Base-by-base conservation (phyloP, 2,888 invertebrate species). In the Tipula confusa region DNA sequence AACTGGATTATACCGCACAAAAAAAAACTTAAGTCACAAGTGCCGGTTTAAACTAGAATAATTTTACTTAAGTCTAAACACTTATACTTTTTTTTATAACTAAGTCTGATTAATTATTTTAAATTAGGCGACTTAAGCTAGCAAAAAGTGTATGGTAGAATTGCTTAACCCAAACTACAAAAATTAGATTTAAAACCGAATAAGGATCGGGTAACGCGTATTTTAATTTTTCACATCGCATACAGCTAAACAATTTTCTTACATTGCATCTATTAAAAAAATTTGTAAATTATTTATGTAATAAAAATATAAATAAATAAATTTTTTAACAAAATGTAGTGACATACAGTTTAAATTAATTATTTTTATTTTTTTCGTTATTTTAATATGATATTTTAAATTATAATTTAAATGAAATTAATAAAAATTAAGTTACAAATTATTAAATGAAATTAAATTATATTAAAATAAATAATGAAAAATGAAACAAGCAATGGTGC, bases 381-480 rank as follows among this genome's bases (percentile, higher is more conserved):
- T 24, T 64, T 64, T 64, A n/a, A n/a, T 64, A 43, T 64, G n/a
- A 15, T 3, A 43, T 15, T 43, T 64, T 64, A 64, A 9, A 64
- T 38, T 64, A 64, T 64, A 18, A 64, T 64, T 64, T 64, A 64
- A 38, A 48, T 6, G 6, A 64, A 11, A 64, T 64, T n/a, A n/a
- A 24, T 43, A 24, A 64, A 64, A 64, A 64, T 64, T 64, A 64
- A 64, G 64, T 64, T 64, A 64, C 64, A 64, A 64, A 64, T 64
- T 64, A 64, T 64, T 64, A 64, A 64, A 64, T 64, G 64, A 64
- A 64, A 64, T 64, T 64, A 64, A 64, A 64, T 64, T 36, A 36
- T 36, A n/a, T 43, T 5, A 43, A 15, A 43, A 43, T 24, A n/a
- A 64, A 64, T 24, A 64, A 64, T 64, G 64, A 64, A 64, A 64